These are phyloP conservation scores for Antheraea assamensis DNA, from an alignment of 2,888 invertebrate genomes.

Conservation along the genomic window DNA sequence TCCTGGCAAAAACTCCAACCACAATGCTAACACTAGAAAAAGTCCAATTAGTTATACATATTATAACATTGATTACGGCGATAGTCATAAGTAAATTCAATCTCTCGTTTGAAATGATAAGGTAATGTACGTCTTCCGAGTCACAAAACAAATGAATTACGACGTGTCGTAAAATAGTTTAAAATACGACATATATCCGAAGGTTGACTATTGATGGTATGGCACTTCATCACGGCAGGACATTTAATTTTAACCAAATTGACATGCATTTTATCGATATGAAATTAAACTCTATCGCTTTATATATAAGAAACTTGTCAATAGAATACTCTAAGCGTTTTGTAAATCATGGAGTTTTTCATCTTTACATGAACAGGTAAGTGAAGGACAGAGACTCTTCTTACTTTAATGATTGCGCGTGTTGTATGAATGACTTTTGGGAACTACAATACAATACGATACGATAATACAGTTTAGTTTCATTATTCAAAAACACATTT, in stretches of 20 bases:
- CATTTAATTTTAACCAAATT: constrained; percentile 30
- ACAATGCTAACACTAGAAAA: too few species aligned
- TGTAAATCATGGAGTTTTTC: neutral
- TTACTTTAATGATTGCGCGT: constrained; percentile 52
- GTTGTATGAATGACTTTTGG: constrained; percentile 70
- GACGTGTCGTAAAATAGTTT: constrained; percentile 66
- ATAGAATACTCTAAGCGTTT: neutral
- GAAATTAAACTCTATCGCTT: neutral
- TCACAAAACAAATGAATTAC: constrained; percentile 58
- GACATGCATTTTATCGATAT: neutral
- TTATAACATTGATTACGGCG: neutral
- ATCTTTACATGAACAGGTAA: constrained; percentile 39
- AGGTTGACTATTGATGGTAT: constrained; percentile 62
- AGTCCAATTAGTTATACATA: neutral
- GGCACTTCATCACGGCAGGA: constrained; percentile 55
- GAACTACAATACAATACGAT: constrained; percentile 32
- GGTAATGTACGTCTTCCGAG: constrained; percentile 39
- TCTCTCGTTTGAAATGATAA: neutral
- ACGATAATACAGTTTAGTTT: neutral
- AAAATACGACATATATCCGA: constrained; percentile 59
- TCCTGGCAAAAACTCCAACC: too few species aligned
- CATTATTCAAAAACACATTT: neutral
- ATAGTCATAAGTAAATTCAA: neutral
- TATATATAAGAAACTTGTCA: neutral
- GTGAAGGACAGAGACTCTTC: constrained; percentile 22